Percentiles rank a stretch among this genome's conserved stretches.
Evolutionary conservation across 2,888 invertebrate genomes (phyloP).

Genomic region (Diaperis boleti): DNA sequence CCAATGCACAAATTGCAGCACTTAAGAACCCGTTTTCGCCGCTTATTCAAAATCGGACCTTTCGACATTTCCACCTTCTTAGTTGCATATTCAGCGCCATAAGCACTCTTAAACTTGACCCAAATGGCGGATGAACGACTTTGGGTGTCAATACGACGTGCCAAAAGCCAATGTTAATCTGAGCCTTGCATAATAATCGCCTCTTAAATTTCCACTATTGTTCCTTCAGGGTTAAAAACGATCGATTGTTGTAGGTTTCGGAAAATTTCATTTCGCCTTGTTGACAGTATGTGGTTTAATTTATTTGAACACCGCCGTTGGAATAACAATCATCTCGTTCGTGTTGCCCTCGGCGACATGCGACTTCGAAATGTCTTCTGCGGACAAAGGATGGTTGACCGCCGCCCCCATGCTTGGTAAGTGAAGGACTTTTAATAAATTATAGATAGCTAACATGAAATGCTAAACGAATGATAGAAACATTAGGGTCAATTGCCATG

Average conservation of each 20-base stretch:
- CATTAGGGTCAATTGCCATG: no score
- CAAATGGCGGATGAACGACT: constrained; percentile 46
- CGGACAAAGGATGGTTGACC: constrained; percentile 82
- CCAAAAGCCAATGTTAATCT: constrained; percentile 50
- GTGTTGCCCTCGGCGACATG: constrained; percentile 86
- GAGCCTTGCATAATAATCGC: constrained; percentile 42
- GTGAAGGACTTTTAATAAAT: constrained; percentile 46
- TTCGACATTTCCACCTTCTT: background rate
- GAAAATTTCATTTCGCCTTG: constrained; percentile 83
- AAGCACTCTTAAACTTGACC: constrained; percentile 50
- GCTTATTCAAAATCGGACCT: background rate
- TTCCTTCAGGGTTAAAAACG: constrained; percentile 16
- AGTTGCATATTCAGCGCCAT: background rate
- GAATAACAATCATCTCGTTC: constrained; percentile 84
- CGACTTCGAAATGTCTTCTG: constrained; percentile 83
- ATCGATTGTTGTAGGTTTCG: constrained; percentile 74
- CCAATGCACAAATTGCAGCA: background rate
- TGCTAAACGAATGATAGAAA: no score
- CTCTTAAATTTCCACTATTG: constrained; percentile 12
- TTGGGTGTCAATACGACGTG: constrained; percentile 42
- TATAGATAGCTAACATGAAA: no score
- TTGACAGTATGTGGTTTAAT: constrained; percentile 83
- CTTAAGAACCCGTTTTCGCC: background rate
- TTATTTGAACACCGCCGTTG: constrained; percentile 86
- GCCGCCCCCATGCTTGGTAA: constrained; percentile 83